Base-by-base conservation (phyloP, 2,113 vertebrate genomes). In the Stictonetta naevosa region DNA sequence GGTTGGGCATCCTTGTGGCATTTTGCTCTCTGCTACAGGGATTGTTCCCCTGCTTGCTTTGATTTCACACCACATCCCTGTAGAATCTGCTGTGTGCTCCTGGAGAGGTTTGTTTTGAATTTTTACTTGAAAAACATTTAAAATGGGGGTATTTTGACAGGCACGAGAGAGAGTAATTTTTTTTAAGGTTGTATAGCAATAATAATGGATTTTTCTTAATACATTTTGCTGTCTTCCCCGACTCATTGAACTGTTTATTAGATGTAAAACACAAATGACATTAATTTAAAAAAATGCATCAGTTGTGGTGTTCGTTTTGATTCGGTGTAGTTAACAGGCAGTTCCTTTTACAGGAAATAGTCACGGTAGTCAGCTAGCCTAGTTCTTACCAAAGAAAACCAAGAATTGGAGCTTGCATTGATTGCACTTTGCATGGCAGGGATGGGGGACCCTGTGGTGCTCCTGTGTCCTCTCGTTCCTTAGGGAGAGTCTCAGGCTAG, bases 361-460 rank as follows among this genome's bases (percentile, higher is more conserved):
- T 28, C 6, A 11, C 3, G 64, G 26, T 16, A 12, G 10, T 68
- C 17, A 11, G 0, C 17, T 13, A 38, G 14, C 46, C 6, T 31
- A 5, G 10, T 13, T 40, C 52, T 38, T 60, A 9, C 6, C 33
- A 15, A 38, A 25, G 31, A 13, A 3, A 14, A 5, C n/a, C 10
- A 9, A 11, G 1, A 6, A 52, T 52, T 76, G 42, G 44, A 77
- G 12, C 38, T 94, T 40, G 21, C 38, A 10, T 8, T 53, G 69
- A 13, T 66, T 56, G n/a, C 9, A 2, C 13, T 66, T 75, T 23
- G 6, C 13, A 0, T n/a, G 20, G 4, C 56, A 18, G 11, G 40
- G 20, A 7, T 38, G 46, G 36, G 75, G 31, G 3, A 4, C n/a
- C 23, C 42, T 63, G 33, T 69, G 40, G 19, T 38, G 28, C 50